Evolutionary conservation across 2,113 vertebrate species (phyloP).

Genomic region (Catagonus wagneri): DNA sequence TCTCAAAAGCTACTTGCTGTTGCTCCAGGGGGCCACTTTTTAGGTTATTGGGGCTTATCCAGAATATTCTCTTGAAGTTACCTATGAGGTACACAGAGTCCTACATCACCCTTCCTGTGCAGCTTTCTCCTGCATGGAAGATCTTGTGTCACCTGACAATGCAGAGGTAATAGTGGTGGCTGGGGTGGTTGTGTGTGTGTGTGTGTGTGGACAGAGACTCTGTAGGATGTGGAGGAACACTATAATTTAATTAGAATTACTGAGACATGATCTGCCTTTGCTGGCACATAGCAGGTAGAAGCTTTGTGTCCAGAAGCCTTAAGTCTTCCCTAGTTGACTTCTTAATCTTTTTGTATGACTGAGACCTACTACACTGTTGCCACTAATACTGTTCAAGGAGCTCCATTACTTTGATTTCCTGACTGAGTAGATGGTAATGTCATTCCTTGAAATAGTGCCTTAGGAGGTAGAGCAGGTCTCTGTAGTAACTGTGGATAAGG

Average conservation of each 20-base stretch:
- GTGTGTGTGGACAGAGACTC: not conserved
- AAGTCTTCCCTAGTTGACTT: not conserved
- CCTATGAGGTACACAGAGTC: not conserved
- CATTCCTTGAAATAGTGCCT: not conserved
- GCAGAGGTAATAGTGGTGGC: not conserved
- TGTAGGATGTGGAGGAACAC: not conserved
- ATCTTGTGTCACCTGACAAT: not conserved
- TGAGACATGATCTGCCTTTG: not conserved
- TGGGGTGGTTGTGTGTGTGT: not conserved
- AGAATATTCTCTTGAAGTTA: conserved; percentile 66
- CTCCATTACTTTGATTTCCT: not conserved
- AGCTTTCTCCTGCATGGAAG: not conserved
- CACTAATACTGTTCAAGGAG: not conserved
- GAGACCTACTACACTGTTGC: not conserved
- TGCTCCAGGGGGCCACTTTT: conserved; percentile 51
- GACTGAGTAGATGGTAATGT: not conserved
- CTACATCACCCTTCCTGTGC: not conserved
- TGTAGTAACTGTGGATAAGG: not conserved
- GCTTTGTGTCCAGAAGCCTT: not conserved
- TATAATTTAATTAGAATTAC: not conserved
- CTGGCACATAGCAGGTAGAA: not conserved
- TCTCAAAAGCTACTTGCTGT: conserved; percentile 62
- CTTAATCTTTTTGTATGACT: not conserved
- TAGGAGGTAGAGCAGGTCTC: not conserved
- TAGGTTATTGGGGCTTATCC: conserved; percentile 48